Evolutionary conservation across 2,888 invertebrate genomes (phyloP).

Genomic region (Drosophila setosimentum): DNA sequence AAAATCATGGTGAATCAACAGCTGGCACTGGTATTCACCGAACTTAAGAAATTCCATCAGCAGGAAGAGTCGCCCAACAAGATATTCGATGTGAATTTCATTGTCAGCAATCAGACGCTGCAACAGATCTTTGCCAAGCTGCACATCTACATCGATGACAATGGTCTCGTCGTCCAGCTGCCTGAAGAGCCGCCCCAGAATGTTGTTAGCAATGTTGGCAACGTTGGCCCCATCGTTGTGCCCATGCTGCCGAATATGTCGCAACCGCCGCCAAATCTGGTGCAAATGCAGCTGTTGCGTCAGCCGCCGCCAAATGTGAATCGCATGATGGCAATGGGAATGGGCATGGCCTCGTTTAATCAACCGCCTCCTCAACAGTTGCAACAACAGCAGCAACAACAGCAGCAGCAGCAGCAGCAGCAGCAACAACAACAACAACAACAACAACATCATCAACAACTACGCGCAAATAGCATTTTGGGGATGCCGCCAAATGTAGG

Average conservation of each 20-base stretch:
- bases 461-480: conserved; percentile 38
- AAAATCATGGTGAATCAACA: conserved; percentile 90
- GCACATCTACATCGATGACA: conserved; percentile 87
- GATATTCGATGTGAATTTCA: conserved; percentile 86
- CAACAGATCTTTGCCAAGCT: conserved; percentile 88
- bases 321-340: conserved; percentile 78
- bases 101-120: conserved; percentile 86
- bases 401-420: not conserved
- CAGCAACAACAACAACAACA: conserved; percentile 1
- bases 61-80: conserved; percentile 87
- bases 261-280: conserved; percentile 76
- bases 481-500: conserved; percentile 44
- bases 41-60: conserved; percentile 88
- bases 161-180: conserved; percentile 86
- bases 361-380: conserved; percentile 81
- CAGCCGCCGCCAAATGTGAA: conserved; percentile 81
- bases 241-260: conserved; percentile 77
- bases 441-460: not conserved
- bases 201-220: conserved; percentile 4
- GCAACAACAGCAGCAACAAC: not conserved
- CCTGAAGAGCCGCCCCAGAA: conserved; percentile 67
- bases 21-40: conserved; percentile 88
- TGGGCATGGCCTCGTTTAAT: conserved; percentile 61
- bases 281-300: conserved; percentile 72
- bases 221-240: conserved; percentile 5